Conservation (phyloP, 2,113 vertebrate species). For the Crotalus horridus region DNA sequence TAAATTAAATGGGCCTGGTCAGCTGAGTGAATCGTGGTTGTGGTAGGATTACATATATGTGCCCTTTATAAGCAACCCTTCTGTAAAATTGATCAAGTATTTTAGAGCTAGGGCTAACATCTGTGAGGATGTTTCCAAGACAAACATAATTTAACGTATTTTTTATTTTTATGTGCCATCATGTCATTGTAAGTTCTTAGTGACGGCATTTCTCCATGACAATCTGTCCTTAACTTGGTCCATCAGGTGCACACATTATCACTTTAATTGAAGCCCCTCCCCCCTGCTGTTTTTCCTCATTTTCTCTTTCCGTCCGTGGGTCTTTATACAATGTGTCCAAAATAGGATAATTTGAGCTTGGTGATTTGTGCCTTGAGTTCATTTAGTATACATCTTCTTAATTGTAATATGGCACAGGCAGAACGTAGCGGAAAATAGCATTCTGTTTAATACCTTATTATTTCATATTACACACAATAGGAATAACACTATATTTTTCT, state of each 20-base stretch:
- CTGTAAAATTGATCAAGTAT: neutral
- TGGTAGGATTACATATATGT: neutral
- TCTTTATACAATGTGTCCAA: neutral
- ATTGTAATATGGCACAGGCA: too few relatives aligned
- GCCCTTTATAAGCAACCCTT: neutral
- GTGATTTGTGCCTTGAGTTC: neutral
- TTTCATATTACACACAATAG: neutral
- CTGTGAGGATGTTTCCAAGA: neutral
- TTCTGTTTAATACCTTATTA: neutral
- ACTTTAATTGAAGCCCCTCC: neutral
- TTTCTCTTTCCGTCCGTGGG: neutral
- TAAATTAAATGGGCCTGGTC: neutral
- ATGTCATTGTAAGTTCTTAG: neutral
- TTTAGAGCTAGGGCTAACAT: neutral
- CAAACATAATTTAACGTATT: neutral
- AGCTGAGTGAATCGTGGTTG: neutral
- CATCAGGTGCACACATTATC: neutral
- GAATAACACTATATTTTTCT: conserved; percentile 22
- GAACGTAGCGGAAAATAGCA: accelerated
- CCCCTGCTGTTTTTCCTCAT: neutral
- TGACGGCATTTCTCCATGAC: neutral
- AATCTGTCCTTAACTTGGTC: neutral
- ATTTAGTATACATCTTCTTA: neutral
- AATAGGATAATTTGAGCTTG: neutral
- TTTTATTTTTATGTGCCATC: neutral